Conservation (phyloP, 2,888 invertebrate species). For the Thereva nobilitata region DNA sequence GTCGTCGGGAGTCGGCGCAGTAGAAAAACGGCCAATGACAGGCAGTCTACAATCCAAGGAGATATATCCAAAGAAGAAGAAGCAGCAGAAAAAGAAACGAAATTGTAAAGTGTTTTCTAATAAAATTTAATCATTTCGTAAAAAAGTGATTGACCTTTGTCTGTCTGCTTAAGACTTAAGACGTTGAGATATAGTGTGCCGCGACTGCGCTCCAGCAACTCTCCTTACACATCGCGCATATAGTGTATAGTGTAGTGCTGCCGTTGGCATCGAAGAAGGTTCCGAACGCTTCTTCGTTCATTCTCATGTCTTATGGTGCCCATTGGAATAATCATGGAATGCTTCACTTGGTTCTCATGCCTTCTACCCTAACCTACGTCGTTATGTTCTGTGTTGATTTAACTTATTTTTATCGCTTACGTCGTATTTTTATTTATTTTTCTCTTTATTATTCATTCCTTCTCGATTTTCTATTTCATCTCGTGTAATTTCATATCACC, state of each 20-base stretch:
- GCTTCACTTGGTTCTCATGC: conserved; percentile 27
- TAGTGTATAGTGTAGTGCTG: background rate
- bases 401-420: conserved; percentile 23
- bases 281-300: conserved; percentile 2
- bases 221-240: background rate
- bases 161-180: conserved; percentile 1
- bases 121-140: conserved; percentile 36
- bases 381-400: conserved; percentile 12
- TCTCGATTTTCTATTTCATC: conserved; percentile 30
- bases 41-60: background rate
- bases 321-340: conserved; percentile 25
- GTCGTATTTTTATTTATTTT: conserved; percentile 10
- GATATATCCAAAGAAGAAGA: background rate
- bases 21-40: conserved; percentile 5
- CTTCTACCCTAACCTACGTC: conserved; percentile 21
- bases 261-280: background rate
- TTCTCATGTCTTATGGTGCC: background rate
- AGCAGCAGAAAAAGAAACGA: background rate
- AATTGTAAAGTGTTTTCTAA: conserved; percentile 28
- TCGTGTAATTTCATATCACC: conserved; percentile 32
- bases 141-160: conserved; percentile 37
- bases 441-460: conserved; percentile 27
- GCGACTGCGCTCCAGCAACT: background rate
- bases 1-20: no score
- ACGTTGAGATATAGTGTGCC: background rate